A percentile compares a stretch with the other conserved stretches of the same genome.
These are phyloP conservation scores for Dufourea novaeangliae DNA, from an alignment of 1,140 invertebrate genomes.

Conservation along the genomic window DNA sequence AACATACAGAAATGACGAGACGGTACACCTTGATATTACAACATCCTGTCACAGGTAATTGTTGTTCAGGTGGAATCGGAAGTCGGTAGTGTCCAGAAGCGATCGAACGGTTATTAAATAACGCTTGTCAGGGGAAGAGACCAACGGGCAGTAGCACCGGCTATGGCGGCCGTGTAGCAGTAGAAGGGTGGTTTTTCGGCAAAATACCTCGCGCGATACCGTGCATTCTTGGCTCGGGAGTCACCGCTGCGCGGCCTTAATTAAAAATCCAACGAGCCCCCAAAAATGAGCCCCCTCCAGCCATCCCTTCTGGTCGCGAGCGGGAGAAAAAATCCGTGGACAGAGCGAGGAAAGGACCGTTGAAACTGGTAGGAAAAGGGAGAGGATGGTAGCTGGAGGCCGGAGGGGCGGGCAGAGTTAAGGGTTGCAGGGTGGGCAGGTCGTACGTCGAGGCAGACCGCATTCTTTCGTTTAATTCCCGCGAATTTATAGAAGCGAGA, in stretches of 20 bases:
- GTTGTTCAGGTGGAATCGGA: too few relatives aligned
- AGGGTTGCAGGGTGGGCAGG: conserved; percentile 69
- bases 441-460: conserved; percentile 80
- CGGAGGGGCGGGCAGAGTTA: conserved; percentile 60
- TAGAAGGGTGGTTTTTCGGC: conserved; percentile 63
- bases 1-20: too few relatives aligned
- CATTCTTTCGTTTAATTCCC: conserved; percentile 83
- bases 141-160: conserved; percentile 15
- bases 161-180: conserved; percentile 11
- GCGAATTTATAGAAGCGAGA: conserved; percentile 80
- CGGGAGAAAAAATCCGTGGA: conserved; percentile 18
- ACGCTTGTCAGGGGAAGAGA: conserved; percentile 30
- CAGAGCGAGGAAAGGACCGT: conserved; percentile 40
- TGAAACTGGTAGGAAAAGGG: conserved; percentile 26
- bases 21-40: too few relatives aligned
- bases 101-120: conserved; percentile 58
- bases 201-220: conserved; percentile 73
- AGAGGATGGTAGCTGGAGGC: conserved; percentile 33
- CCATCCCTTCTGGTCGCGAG: conserved; percentile 46
- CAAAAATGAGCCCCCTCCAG: conserved; percentile 73
- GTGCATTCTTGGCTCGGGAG: conserved; percentile 80
- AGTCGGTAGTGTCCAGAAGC: too few relatives aligned
- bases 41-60: too few relatives aligned
- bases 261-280: conserved; percentile 82
- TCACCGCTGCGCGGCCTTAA: conserved; percentile 81